A percentile compares a stretch with the other conserved stretches of the same genome.
Conservation (phyloP, 2,113 vertebrate species). For the Lanius ludovicianus region DNA sequence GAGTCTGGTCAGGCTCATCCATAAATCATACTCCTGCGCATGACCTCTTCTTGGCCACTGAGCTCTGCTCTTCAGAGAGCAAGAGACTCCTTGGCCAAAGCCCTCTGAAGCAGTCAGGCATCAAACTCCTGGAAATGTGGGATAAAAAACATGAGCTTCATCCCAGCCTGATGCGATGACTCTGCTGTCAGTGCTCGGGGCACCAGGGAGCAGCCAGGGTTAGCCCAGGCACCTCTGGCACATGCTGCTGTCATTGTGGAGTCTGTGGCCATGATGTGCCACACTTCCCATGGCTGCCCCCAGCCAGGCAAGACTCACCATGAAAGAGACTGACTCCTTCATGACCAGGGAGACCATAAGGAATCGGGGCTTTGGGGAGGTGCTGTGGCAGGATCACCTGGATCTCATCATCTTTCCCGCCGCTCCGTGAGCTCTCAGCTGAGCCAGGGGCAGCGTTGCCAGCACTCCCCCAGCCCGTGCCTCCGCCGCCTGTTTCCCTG, state of each 20-base stretch:
- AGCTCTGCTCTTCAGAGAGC: background rate
- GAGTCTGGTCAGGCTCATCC: background rate
- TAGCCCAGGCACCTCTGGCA: background rate
- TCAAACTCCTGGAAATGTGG: background rate
- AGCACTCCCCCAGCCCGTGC: background rate
- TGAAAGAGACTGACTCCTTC: background rate
- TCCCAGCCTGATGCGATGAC: background rate
- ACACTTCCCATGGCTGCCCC: fast-evolving
- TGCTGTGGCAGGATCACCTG: too few relatives aligned
- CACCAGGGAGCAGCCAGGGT: background rate
- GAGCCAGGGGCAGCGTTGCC: fast-evolving
- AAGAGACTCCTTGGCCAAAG: background rate
- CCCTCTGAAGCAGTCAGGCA: background rate
- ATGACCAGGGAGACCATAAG: background rate
- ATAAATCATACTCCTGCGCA: background rate
- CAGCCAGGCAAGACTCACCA: background rate
- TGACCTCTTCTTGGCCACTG: background rate
- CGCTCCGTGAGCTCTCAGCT: fast-evolving
- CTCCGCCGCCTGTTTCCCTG: background rate
- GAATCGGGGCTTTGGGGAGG: background rate
- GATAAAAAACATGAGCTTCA: background rate
- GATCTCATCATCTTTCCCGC: background rate
- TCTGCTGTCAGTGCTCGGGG: background rate
- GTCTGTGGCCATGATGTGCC: background rate
- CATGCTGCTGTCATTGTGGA: background rate